These are phyloP conservation scores for Oppia nitens DNA, from an alignment of 1,140 invertebrate genomes.

Conservation along the genomic window DNA sequence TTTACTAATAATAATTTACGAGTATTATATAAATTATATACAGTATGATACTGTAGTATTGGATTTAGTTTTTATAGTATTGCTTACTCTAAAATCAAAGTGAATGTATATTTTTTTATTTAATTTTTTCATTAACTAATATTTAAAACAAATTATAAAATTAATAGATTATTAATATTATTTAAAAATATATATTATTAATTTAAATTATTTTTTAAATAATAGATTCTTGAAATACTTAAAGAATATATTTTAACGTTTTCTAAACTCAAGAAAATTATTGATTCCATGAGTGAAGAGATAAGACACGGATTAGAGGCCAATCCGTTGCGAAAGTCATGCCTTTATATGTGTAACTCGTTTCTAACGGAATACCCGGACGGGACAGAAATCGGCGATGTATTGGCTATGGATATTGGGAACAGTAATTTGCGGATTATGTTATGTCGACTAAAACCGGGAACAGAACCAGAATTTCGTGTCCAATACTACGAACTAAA, in stretches of 20 bases:
- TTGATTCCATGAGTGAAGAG: conserved; percentile 35
- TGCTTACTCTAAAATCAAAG: too few relatives aligned
- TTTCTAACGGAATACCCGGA: conserved; percentile 42
- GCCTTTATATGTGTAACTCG: conserved; percentile 48
- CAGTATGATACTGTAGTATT: too few relatives aligned
- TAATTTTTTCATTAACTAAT: too few relatives aligned
- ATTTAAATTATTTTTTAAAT: too few relatives aligned
- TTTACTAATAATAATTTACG: too few relatives aligned
- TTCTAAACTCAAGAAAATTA: background rate
- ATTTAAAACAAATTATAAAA: too few relatives aligned
- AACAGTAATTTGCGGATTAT: conserved; percentile 61
- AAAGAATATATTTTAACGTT: background rate
- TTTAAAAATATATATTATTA: too few relatives aligned
- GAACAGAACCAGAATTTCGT: conserved; percentile 28
- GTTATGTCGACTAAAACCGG: conserved; percentile 38
- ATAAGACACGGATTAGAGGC: conserved; percentile 37
- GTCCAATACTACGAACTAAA: conserved; percentile 42
- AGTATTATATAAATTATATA: too few relatives aligned
- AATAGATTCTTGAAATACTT: background rate
- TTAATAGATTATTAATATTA: too few relatives aligned
- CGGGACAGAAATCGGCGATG: conserved; percentile 48
- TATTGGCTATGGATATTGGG: conserved; percentile 56
- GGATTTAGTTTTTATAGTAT: too few relatives aligned
- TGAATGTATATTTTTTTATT: too few relatives aligned
- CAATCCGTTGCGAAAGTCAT: conserved; percentile 34